Base-by-base conservation (phyloP, 2,888 invertebrate species). In the Cryptus armator region DNA sequence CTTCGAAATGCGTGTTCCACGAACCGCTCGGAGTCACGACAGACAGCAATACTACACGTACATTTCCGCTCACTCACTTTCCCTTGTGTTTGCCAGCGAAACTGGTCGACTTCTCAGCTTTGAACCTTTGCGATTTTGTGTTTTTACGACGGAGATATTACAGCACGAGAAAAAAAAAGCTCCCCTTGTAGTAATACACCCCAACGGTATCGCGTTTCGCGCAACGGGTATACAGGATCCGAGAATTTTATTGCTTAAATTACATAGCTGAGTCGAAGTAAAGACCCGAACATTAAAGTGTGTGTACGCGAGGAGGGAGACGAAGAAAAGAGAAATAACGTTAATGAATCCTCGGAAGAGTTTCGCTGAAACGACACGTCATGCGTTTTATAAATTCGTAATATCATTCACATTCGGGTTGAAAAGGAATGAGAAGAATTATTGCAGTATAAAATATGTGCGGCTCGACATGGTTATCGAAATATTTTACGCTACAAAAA, bases 191-290 rank as follows among this genome's bases (percentile, higher is more conserved):
- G 72, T 81, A 84, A 84, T 81, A 84, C 59, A 80, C 59, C 71
- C 48, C 29, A 71, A 66, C 71, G 67, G 66, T 70, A 84, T 81
- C 59, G 80, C 46, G 71, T 79, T 51, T 79, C 70, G 51, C 32
- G 32, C 46, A 51, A 48, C 48, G 51, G 56, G 19, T 32, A 56
- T 37, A 64, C 43, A 46, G 80, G 76, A 64, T 67, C 43, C 14
- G 72, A 46, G 32, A 77, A 44, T 81, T 84, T 81, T 77, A 81
- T 74, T 78, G 77, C 81, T 46, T 29, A 74, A 84, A 81, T 84
- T 77, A 84, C 59, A 43, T 62, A 24, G 37, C 46, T 24, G 9
- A 24, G 56, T 70, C n/a, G 66, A 12, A 56, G 46, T 16, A 3
- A 9, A 44, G 24, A 32, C 48, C 43, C 12, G 43, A 37, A 53